phyloP scores from a whole-genome alignment of 2,113 vertebrate genomes.

The Zapornia atra region DNA sequence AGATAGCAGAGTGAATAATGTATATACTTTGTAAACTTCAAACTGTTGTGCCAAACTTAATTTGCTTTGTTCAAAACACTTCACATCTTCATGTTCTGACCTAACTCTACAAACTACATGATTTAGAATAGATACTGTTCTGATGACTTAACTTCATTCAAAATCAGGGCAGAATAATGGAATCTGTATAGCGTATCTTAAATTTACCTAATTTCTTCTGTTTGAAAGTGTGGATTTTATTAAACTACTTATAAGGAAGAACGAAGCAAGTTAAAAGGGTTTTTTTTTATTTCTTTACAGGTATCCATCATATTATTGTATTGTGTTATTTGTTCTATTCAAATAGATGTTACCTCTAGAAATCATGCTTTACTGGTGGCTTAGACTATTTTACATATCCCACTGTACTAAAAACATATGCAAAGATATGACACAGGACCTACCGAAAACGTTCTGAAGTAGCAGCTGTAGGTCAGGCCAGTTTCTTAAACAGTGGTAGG shows the following conservation, averaged over 20 bases:
- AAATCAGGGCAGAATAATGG: slow-evolving; percentile 40
- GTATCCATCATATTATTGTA: neutral
- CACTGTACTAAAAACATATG: neutral
- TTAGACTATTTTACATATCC: neutral
- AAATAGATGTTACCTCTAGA: neutral
- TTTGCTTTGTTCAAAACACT: slow-evolving; percentile 67
- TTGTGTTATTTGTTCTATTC: neutral
- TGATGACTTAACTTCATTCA: slow-evolving; percentile 57
- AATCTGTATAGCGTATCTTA: neutral
- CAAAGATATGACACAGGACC: neutral
- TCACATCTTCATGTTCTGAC: slow-evolving; percentile 65
- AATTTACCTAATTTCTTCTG: neutral
- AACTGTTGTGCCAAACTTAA: slow-evolving; percentile 65
- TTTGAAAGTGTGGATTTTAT: neutral
- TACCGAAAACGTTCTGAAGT: neutral
- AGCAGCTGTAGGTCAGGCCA: neutral
- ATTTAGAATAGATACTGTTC: slow-evolving; percentile 57
- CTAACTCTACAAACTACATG: slow-evolving; percentile 52
- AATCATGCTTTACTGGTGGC: neutral
- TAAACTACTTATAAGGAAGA: neutral
- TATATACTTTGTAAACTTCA: slow-evolving; percentile 46
- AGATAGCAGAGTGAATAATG: slow-evolving; percentile 44
- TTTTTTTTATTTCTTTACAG: neutral
- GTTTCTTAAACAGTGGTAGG: neutral
- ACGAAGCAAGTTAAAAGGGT: neutral